A percentile compares a stretch with the other conserved stretches of the same genome.
phyloP scores from a whole-genome alignment of 2,113 vertebrate species.

The Talpa occidentalis region DNA sequence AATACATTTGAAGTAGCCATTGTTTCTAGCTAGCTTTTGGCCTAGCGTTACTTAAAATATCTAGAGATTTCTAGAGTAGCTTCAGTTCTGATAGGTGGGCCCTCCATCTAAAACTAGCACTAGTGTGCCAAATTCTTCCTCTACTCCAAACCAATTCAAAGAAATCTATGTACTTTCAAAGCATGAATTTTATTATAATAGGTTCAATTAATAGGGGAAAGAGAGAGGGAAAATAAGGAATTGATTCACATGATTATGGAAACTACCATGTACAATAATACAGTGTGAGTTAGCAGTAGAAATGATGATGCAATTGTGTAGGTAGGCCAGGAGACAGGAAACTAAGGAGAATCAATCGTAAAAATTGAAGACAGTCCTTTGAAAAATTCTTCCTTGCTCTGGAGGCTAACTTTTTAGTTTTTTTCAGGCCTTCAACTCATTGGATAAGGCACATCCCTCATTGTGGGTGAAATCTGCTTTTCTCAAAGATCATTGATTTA shows the following conservation, averaged over 20 bases:
- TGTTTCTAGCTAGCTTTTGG: not conserved
- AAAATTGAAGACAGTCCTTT: not conserved
- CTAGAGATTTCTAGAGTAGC: not conserved
- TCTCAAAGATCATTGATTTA: not conserved
- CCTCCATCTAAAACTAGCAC: not conserved
- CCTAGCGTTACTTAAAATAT: not conserved
- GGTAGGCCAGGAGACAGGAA: not conserved
- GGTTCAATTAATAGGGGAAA: not conserved
- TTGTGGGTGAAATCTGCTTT: not conserved
- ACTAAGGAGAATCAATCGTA: accelerated
- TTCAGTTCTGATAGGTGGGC: not conserved
- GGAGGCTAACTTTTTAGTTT: not conserved
- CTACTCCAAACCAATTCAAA: not conserved
- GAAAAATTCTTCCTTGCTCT: not conserved
- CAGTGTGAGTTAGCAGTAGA: not conserved
- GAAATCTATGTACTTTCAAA: not conserved
- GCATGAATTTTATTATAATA: not conserved
- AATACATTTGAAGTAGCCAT: not conserved
- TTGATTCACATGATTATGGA: not conserved
- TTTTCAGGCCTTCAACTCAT: not conserved
- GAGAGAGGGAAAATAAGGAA: too few species aligned
- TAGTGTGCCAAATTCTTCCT: not conserved
- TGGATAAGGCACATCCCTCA: not conserved
- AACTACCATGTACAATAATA: not conserved
- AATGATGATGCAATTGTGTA: not conserved